Conservation (phyloP, 2,888 invertebrate genomes). For the Eupithecia dodoneata region DNA sequence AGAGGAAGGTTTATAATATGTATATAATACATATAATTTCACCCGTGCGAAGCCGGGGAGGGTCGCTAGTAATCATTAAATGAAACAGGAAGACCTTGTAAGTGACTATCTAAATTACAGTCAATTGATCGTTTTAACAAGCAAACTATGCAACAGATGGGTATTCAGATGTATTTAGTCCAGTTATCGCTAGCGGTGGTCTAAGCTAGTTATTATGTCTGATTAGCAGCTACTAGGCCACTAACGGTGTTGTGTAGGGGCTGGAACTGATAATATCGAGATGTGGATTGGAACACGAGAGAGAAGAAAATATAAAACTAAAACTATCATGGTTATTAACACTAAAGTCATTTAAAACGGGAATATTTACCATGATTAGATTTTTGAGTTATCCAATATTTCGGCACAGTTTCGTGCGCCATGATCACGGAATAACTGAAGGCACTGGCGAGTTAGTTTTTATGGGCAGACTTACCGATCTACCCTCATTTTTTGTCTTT, state of each 20-base stretch:
- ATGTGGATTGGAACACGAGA: not conserved
- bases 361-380: too few species aligned
- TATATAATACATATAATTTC: too few species aligned
- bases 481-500: too few species aligned
- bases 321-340: too few species aligned
- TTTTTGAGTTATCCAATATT: too few species aligned
- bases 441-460: too few species aligned
- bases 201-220: constrained; percentile 24
- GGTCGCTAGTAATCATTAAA: not conserved
- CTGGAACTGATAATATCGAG: constrained; percentile 45
- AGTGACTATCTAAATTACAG: not conserved
- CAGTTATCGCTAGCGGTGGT: constrained; percentile 45
- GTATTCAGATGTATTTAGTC: constrained; percentile 32
- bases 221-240: constrained; percentile 58
- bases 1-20: too few species aligned
- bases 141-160: constrained; percentile 6
- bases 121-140: not conserved
- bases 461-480: too few species aligned
- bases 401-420: too few species aligned
- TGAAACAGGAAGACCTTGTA: not conserved
- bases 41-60: too few species aligned
- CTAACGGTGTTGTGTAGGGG: constrained; percentile 63
- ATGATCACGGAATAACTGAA: too few species aligned
- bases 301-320: not conserved
- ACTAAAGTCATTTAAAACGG: too few species aligned